Percentiles rank a stretch among this genome's conserved stretches.
phyloP scores from a whole-genome alignment of 2,113 vertebrate species.

The Peromyscus maniculatus region DNA sequence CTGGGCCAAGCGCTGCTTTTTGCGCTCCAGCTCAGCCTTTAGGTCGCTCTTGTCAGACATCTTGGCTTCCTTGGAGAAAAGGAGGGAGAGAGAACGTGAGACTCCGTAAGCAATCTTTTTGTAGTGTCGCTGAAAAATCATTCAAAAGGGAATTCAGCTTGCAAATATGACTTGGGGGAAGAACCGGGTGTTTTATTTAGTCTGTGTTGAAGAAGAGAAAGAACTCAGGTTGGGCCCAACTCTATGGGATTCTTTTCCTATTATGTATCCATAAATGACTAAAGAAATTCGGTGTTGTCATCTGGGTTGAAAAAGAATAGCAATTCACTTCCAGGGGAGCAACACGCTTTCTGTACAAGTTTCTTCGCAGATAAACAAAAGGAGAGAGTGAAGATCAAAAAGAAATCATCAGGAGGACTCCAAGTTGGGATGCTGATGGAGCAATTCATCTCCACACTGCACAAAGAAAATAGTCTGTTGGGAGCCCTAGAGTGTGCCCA shows the following conservation, averaged over 20 bases:
- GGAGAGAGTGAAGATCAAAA: neutral
- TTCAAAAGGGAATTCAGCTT: conserved; percentile 43
- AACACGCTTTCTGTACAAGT: conserved; percentile 26
- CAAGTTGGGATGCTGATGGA: conserved; percentile 54
- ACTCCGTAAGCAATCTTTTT: neutral
- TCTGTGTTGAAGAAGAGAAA: conserved; percentile 29
- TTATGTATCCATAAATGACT: neutral
- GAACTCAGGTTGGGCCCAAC: neutral
- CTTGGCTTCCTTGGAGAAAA: conserved; percentile 82
- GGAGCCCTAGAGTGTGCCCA: neutral
- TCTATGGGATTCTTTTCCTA: neutral
- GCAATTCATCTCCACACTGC: conserved; percentile 16
- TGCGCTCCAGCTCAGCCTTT: conserved; percentile 98
- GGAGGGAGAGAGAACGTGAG: neutral
- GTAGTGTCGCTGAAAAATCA: neutral
- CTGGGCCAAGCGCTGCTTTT: conserved; percentile 98
- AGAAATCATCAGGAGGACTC: conserved; percentile 52
- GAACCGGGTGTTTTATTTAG: neutral
- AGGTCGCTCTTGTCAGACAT: conserved; percentile 99
- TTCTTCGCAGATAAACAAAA: conserved; percentile 65
- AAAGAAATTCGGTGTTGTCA: neutral
- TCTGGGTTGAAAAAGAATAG: neutral
- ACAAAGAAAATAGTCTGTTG: conserved; percentile 49
- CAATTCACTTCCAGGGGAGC: conserved; percentile 27
- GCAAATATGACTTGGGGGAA: conserved; percentile 13